Base-by-base conservation (phyloP, 2,113 vertebrate genomes). In the Cheilinus undulatus region DNA sequence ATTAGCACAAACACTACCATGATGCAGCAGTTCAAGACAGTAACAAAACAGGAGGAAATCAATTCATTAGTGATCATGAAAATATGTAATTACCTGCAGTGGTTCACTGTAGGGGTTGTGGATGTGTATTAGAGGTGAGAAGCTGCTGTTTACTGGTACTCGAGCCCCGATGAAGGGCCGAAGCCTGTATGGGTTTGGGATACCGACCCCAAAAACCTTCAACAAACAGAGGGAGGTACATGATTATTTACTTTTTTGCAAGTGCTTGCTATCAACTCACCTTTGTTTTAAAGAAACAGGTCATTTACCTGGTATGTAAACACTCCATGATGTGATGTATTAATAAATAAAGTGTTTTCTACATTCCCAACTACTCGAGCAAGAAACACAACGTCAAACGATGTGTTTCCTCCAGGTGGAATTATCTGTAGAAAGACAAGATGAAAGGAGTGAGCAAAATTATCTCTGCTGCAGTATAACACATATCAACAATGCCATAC, bases 331-430 rank as follows among this genome's bases (percentile, higher is more conserved):
- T 98, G 96, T 76, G 97, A 99, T 79, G 98, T 99, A 82, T 99
- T 99, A 96, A 99, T 99, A 99, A 99, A 99, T 99, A 99, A 98
- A 91, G 97, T 99, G 92, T 99, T 99, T 94, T 99, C 97, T 94
- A 99, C 97, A 89, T 98, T 99, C 88, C 97, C 98, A 85, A 99
- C 96, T 88, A 98, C 96, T 93, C 98, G 95, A 75, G 97, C 97
- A 0, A 99, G 96, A 93, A 99, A 99, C 90, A 99, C 98, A 7
- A 99, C 98, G 93, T 99, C 98, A 59, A 99, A 99, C 7, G 98
- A 99, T 0, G 98, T 99, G 90, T 99, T 99, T 57, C 98, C 97
- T 93, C 97, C 98, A 63, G 98, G 98, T 85, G 96, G 96, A 87
- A 99, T 99, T 96, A 98, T 97, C 98, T 99, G 73, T 50, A 22